Conservation (phyloP, 2,797 vertebrate species). For the Acrossocheilus fasciatus region DNA sequence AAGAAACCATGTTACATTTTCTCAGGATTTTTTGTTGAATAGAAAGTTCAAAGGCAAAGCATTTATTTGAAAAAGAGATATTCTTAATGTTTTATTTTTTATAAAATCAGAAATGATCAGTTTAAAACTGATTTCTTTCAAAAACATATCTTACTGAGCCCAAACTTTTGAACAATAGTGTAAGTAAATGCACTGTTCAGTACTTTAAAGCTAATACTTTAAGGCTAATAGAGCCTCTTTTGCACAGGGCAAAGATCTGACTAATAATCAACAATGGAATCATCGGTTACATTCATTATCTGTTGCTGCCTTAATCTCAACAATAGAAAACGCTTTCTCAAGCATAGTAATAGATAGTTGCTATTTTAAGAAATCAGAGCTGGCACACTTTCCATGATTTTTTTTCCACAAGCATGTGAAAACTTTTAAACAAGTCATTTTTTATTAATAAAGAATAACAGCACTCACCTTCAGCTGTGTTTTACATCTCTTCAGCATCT, state of each 20-base stretch:
- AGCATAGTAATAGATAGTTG: neutral
- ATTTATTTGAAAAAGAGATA: neutral
- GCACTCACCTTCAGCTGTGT: conserved; percentile 93
- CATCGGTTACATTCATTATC: neutral
- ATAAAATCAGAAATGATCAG: neutral
- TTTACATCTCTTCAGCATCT: conserved; percentile 99
- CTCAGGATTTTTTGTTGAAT: neutral
- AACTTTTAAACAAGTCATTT: neutral
- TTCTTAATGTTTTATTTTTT: neutral
- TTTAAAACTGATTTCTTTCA: neutral
- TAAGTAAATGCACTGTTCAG: neutral
- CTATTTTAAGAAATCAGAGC: neutral
- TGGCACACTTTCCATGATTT: neutral
- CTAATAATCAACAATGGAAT: neutral
- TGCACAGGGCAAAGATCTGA: neutral
- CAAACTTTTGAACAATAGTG: neutral
- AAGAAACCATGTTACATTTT: neutral
- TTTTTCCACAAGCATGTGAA: neutral
- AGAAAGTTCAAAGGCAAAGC: neutral
- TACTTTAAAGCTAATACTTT: neutral
- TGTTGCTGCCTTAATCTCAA: neutral
- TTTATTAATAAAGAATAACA: neutral
- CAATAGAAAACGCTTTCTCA: neutral
- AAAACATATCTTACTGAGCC: neutral
- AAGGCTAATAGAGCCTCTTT: neutral